Evolutionary conservation across 2,888 invertebrate species (phyloP).

Genomic region (Luperina nickerlii): DNA sequence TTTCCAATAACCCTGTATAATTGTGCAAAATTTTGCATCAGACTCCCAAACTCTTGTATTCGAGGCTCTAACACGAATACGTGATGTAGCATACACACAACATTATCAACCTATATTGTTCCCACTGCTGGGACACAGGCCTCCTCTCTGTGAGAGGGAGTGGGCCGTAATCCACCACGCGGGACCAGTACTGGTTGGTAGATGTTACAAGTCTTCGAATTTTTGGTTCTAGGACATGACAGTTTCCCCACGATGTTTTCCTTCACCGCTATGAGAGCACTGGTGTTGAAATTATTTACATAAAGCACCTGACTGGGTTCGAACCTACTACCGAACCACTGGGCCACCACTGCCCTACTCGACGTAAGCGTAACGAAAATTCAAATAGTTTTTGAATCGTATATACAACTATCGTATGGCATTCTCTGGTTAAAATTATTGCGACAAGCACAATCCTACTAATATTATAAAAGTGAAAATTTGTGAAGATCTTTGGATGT

Average conservation of each 20-base stretch:
- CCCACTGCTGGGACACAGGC: not conserved
- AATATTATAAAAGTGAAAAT: too few relatives aligned
- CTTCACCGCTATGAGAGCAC: not conserved
- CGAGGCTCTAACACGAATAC: not conserved
- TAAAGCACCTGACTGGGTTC: not conserved
- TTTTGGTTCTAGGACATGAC: too few relatives aligned
- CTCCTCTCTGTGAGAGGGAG: not conserved
- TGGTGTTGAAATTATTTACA: not conserved
- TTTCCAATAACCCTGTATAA: not conserved
- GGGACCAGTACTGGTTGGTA: not conserved
- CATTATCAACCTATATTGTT: not conserved
- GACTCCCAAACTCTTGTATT: not conserved
- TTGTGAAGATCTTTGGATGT: too few relatives aligned
- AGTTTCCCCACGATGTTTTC: not conserved
- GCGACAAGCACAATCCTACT: too few relatives aligned
- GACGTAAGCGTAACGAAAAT: too few relatives aligned
- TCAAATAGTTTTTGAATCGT: not conserved
- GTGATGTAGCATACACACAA: not conserved
- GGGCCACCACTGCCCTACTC: too few relatives aligned
- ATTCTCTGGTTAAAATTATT: too few relatives aligned
- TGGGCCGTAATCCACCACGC: not conserved
- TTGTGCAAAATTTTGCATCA: not conserved
- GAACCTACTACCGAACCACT: not conserved
- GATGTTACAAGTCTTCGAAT: not conserved
- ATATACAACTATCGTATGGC: too few relatives aligned